Evolutionary conservation across 1,140 invertebrate genomes (phyloP), one percentile per base, ranked within the genome.

Genomic region (Antheraea mylitta): DNA sequence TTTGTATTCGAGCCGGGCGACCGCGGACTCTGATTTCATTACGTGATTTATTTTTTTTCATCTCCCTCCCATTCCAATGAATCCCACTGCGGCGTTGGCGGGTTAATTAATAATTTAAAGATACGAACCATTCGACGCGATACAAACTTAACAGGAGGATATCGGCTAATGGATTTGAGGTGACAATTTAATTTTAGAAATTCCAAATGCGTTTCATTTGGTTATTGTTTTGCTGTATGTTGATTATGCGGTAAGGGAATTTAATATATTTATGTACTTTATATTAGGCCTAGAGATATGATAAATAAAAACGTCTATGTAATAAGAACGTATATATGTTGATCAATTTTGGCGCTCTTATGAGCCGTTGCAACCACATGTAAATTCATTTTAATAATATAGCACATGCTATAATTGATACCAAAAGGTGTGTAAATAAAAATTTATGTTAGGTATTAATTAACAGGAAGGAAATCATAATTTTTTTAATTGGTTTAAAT

Each of bases 81-180:
- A 87, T 83, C 83, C 82, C 78, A 53, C 71, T 74, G 79, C 77
- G 78, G 73, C 73, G 73, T 74, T 76, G 79, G 79, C 74, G 80
- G 75, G 85, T 89, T 90, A 90, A 89, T 89, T 90, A 89, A 89
- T 90, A 89, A 86, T 90, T 89, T 86, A 88, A 84, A 77, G 66
- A 67, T 19, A 73, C 48, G 58, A 62, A 36, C 53, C 58, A 36
- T 37, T 73, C 66, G 45, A 18, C 19, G 36, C 62, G 37, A 59
- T 70, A 63, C 67, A 70, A 72, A 60, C 53, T 45, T 58, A 67
- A 68, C 66, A 30, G 69, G 45, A 69, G 64, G 58, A 74, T 71
- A 65, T 19, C 42, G 45, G 65, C 69, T 78, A 82, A 82, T 80
- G 72, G 75, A 82, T 79, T 78, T 60, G 73, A 72, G 67, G 72